Percentiles rank a stretch among this genome's conserved stretches.
Evolutionary conservation across 2,797 vertebrate genomes (phyloP).

Genomic region (Orestias chungarensis): DNA sequence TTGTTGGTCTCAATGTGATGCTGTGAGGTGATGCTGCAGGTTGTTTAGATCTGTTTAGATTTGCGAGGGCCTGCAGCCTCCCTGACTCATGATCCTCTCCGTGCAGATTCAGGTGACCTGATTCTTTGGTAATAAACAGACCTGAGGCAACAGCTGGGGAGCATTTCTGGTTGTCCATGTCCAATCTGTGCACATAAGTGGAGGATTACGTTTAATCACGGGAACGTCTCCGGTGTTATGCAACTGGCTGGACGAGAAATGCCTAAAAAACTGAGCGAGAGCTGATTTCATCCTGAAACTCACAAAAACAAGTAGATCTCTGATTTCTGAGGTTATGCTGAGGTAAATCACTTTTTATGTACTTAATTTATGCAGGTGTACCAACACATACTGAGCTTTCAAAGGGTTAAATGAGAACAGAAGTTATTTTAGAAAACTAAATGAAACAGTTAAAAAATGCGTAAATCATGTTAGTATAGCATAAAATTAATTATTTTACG

Average conservation of each 20-base stretch:
- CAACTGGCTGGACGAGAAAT: conserved; percentile 29
- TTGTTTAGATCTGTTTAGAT: neutral
- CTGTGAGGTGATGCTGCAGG: conserved; percentile 6
- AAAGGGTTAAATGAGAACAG: neutral
- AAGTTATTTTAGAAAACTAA: too few species aligned
- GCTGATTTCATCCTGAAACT: conserved; percentile 17
- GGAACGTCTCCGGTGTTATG: conserved; percentile 35
- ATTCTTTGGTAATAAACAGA: conserved; percentile 23
- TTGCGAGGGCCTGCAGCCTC: conserved; percentile 18
- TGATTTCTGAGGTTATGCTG: neutral
- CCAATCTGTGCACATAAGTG: neutral
- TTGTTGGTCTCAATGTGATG: neutral
- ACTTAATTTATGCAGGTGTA: too few species aligned
- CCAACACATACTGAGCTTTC: too few species aligned
- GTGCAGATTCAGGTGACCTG: conserved; percentile 48
- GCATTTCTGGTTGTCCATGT: neutral
- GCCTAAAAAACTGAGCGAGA: conserved; percentile 31
- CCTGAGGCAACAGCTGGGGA: conserved; percentile 36
- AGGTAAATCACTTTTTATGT: neutral
- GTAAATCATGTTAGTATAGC: too few species aligned
- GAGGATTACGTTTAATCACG: conserved; percentile 26
- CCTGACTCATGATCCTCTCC: conserved; percentile 19
- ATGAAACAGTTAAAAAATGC: too few species aligned
- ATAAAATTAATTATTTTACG: too few species aligned
- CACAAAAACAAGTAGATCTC: neutral